Evolutionary conservation across 2,888 invertebrate species (phyloP).

Genomic region (Phortica okadai): DNA sequence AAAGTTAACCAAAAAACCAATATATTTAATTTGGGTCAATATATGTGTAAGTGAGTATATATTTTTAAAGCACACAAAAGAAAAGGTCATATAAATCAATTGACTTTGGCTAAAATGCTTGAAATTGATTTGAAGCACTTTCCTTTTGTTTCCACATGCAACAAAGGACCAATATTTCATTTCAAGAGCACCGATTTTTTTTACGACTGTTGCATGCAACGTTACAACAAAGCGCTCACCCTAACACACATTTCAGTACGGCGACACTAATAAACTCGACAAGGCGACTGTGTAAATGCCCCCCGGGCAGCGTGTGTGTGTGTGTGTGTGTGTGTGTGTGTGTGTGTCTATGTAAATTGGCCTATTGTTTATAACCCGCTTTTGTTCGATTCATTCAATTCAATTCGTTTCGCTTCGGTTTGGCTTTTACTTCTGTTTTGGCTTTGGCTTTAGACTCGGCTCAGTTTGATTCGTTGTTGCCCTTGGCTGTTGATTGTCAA

Average conservation of each 20-base stretch:
- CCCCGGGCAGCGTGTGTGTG: not conserved
- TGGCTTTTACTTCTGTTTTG: not conserved
- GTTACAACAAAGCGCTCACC: conserved; percentile 40
- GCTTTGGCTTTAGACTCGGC: not conserved
- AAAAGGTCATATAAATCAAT: conserved; percentile 58
- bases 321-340: conserved; percentile 45
- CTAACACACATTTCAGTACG: not conserved
- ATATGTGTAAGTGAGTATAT: not conserved
- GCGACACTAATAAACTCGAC: conserved; percentile 14
- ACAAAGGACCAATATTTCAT: conserved; percentile 68
- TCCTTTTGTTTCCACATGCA: conserved; percentile 57
- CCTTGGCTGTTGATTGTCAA: conserved; percentile 64
- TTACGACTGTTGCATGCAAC: conserved; percentile 24
- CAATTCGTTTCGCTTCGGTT: not conserved
- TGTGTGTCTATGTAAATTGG: conserved; percentile 63
- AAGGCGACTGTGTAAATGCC: not conserved
- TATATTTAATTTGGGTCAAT: not conserved
- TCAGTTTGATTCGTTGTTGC: conserved; percentile 31
- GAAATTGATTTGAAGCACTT: conserved; percentile 68
- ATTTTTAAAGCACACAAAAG: not conserved
- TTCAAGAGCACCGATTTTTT: conserved; percentile 40
- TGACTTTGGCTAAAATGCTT: conserved; percentile 66
- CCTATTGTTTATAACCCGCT: conserved; percentile 60
- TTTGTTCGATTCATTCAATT: conserved; percentile 44
- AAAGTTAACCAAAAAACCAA: not conserved